Conservation (phyloP, 2,888 invertebrate genomes). For the Acrobasis consociella region DNA sequence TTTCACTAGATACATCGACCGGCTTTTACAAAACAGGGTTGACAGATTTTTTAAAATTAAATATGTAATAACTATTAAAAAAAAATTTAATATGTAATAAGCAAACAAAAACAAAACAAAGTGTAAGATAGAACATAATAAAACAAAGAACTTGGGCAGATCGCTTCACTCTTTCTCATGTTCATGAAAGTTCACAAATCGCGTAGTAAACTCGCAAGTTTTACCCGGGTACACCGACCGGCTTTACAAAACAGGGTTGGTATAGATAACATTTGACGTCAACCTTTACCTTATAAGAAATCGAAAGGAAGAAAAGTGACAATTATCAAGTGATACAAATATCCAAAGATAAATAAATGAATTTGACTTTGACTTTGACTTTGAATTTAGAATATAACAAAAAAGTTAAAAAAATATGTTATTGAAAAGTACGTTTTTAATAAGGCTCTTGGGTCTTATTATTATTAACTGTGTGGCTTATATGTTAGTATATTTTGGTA, state of each 20-base stretch:
- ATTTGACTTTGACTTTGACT: no score
- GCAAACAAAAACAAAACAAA: background rate
- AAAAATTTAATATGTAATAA: constrained; percentile 1
- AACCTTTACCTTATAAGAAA: no score
- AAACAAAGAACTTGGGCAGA: constrained; percentile 40
- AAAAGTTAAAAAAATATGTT: no score
- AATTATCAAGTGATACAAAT: no score
- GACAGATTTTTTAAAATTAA: constrained; percentile 40
- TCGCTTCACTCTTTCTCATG: constrained; percentile 47
- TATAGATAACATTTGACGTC: background rate
- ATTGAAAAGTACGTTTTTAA: no score
- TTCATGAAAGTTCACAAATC: constrained; percentile 55
- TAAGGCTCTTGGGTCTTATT: no score
- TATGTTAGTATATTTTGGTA: no score
- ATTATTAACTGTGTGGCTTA: no score
- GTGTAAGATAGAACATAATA: constrained; percentile 26
- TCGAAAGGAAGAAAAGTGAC: no score
- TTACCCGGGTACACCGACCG: constrained; percentile 47
- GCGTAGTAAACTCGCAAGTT: constrained; percentile 53
- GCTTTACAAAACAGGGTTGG: constrained; percentile 38
- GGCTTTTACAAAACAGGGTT: constrained; percentile 41
- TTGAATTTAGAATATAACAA: no score
- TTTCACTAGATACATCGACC: constrained; percentile 47
- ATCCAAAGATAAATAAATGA: no score
- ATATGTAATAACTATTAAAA: no score